Evolutionary conservation across 2,113 vertebrate genomes (phyloP).

Genomic region (Charadrius vociferus): DNA sequence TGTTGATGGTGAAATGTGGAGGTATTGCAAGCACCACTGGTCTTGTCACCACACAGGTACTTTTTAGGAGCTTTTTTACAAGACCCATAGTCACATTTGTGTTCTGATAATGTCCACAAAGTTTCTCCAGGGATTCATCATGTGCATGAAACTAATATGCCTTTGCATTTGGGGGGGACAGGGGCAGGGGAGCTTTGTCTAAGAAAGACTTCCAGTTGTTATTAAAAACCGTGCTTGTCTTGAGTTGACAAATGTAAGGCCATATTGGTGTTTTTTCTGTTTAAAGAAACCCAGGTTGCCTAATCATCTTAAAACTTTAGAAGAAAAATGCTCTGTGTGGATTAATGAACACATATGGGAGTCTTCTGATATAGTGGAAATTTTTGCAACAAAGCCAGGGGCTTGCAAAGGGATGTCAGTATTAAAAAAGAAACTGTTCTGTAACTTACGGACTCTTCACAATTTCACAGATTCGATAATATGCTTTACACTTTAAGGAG

Average conservation of each 20-base stretch:
- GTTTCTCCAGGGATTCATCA: not conserved
- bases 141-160: not conserved
- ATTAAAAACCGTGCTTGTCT: not conserved
- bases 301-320: not conserved
- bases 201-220: not conserved
- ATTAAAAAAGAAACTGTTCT: not conserved
- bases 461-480: not conserved
- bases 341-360: not conserved
- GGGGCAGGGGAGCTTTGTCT: not conserved
- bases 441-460: not conserved
- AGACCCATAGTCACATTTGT: not conserved
- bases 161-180: accelerated
- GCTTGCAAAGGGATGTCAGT: not conserved
- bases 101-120: not conserved
- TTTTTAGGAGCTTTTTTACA: not conserved
- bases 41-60: not conserved
- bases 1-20: not conserved
- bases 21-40: not conserved
- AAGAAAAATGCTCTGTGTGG: not conserved
- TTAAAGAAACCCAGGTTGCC: not conserved
- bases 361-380: not conserved
- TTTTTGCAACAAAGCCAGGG: not conserved
- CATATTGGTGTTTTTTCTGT: not conserved
- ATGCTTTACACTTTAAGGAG: not conserved
- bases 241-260: not conserved